A percentile compares a stretch with the other conserved stretches of the same genome.
Evolutionary conservation across 2,888 invertebrate species (phyloP).

Genomic region (Clunio marinus): DNA sequence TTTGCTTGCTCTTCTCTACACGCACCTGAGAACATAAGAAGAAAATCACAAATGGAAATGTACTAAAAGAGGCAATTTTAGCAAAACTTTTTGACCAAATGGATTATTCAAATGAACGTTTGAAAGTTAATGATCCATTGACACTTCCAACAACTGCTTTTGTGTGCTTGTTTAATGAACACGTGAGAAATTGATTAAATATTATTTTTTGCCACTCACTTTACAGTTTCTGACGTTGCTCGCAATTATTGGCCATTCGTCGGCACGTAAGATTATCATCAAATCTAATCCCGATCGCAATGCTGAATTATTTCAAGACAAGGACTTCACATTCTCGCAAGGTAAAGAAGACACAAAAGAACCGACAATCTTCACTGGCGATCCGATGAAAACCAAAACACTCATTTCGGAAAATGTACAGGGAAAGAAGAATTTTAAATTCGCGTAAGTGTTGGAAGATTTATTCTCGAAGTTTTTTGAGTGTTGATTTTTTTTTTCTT

Average conservation of each 20-base stretch:
- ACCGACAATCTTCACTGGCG: slow-evolving; percentile 47
- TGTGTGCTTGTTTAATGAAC: neutral
- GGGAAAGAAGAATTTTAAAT: slow-evolving; percentile 49
- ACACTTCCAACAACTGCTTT: neutral
- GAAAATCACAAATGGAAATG: too few species aligned
- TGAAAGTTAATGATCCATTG: neutral
- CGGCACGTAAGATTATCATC: slow-evolving; percentile 26
- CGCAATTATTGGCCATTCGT: neutral
- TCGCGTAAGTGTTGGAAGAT: slow-evolving; percentile 41
- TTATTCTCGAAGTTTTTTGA: too few species aligned
- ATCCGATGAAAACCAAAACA: slow-evolving; percentile 49
- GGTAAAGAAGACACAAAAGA: slow-evolving; percentile 21
- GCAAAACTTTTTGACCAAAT: too few species aligned
- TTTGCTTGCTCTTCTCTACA: too few species aligned
- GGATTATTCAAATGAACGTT: neutral
- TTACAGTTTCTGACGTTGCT: slow-evolving; percentile 18
- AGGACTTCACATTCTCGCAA: slow-evolving; percentile 31
- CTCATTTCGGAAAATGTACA: slow-evolving; percentile 46
- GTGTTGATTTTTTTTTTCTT: slow-evolving; percentile 31
- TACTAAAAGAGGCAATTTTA: too few species aligned
- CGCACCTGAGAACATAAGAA: too few species aligned
- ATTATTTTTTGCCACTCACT: neutral
- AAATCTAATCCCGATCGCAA: slow-evolving; percentile 30
- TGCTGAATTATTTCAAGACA: slow-evolving; percentile 31
- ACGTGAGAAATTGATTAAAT: neutral